Evolutionary conservation across 2,113 vertebrate species (phyloP).

Genomic region (Psilopsiagon aymara): DNA sequence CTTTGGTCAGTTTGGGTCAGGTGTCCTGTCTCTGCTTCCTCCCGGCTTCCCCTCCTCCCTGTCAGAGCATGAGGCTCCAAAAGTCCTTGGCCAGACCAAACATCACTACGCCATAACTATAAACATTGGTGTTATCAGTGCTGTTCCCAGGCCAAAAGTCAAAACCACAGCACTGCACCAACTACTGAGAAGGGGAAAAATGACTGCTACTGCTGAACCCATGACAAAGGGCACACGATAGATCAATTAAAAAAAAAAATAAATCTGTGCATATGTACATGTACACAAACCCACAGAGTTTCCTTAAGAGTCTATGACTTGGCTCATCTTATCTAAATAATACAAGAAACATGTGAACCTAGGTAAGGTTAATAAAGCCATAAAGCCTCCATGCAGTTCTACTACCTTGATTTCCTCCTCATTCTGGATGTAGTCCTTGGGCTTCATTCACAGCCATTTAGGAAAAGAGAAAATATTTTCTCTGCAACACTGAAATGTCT

Average conservation of each 20-base stretch:
- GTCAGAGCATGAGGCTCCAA: no score
- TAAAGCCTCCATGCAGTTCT: background rate
- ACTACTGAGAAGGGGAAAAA: no score
- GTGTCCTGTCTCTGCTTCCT: no score
- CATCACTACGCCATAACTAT: no score
- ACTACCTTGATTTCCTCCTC: background rate
- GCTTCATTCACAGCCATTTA: background rate
- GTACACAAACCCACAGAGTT: background rate
- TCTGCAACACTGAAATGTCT: background rate
- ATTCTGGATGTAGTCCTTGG: background rate
- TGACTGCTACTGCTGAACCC: no score
- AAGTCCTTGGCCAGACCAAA: no score
- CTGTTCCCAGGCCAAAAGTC: no score
- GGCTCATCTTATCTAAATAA: background rate
- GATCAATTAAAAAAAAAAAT: background rate
- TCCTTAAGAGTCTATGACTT: background rate
- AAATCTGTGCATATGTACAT: fast-evolving
- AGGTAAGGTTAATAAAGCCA: background rate
- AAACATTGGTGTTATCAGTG: no score
- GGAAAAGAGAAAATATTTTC: background rate
- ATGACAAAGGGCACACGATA: background rate
- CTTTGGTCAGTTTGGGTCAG: no score
- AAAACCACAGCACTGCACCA: no score
- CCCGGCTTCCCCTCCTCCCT: no score
- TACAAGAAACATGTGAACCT: background rate